These are phyloP conservation scores for Barnardius zonarius DNA, from an alignment of 2,113 vertebrate genomes.

Conservation along the genomic window DNA sequence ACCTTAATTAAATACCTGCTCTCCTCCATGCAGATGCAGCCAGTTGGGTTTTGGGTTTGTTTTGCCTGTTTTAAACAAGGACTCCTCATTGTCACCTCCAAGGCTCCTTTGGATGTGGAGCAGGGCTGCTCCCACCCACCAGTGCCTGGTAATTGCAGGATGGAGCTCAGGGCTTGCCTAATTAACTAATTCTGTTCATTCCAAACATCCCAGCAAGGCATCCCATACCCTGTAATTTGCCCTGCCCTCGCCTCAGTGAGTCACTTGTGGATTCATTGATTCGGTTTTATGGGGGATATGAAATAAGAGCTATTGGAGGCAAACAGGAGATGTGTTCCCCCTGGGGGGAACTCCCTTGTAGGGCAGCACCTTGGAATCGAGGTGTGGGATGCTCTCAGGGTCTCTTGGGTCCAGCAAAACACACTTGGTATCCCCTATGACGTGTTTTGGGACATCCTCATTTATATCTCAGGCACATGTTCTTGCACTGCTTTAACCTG, in stretches of 20 bases:
- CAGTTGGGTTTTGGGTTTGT: accelerated
- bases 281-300: background rate
- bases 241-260: background rate
- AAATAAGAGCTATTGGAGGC: background rate
- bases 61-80: background rate
- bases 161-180: background rate
- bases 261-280: background rate
- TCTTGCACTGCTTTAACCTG: background rate
- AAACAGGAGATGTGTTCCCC: accelerated
- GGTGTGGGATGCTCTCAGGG: background rate
- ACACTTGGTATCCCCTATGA: background rate
- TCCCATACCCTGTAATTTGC: background rate
- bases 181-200: slow-evolving; percentile 27
- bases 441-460: background rate
- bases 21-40: background rate
- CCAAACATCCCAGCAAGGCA: background rate
- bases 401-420: background rate
- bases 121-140: background rate
- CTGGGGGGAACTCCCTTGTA: background rate
- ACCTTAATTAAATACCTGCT: background rate
- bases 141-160: background rate
- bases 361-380: accelerated
- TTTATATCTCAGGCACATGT: accelerated
- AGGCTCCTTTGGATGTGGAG: accelerated
- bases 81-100: accelerated